phyloP scores from a whole-genome alignment of 2,797 vertebrate species.

The Mormyrops attenuatus region DNA sequence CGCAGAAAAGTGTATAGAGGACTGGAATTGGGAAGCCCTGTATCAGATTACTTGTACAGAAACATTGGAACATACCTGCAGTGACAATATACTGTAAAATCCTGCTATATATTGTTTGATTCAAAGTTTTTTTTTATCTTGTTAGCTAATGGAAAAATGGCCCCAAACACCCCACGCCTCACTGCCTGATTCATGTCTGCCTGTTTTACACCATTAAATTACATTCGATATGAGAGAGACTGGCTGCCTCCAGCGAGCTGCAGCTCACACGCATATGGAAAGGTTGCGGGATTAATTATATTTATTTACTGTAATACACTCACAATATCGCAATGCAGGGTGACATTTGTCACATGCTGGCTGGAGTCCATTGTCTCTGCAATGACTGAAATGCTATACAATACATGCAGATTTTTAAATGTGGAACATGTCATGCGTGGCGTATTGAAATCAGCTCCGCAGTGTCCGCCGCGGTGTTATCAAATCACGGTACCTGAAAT shows the following conservation, averaged over 20 bases:
- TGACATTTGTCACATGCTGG: not conserved
- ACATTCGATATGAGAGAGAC: not conserved
- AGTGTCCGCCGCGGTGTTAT: not conserved
- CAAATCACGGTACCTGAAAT: not conserved
- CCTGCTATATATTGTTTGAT: not conserved
- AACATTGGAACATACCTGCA: not conserved
- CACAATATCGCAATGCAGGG: not conserved
- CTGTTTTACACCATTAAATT: not conserved
- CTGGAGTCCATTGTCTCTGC: not conserved
- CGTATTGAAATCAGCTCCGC: not conserved
- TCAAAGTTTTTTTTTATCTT: not conserved
- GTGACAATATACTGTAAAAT: not conserved
- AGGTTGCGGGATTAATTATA: not conserved
- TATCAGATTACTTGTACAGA: not conserved
- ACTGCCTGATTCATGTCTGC: not conserved
- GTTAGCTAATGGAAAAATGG: not conserved
- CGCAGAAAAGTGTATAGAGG: not conserved
- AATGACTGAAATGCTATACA: not conserved
- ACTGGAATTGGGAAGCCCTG: not conserved
- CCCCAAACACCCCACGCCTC: not conserved
- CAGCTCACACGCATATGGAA: not conserved
- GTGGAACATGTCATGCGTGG: not conserved
- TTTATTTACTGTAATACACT: not conserved
- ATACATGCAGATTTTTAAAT: not conserved
- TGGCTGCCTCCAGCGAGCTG: not conserved